Evolutionary conservation across 1,140 invertebrate species (phyloP), one percentile per base, ranked within the genome.

Genomic region (Achroia grisella): DNA sequence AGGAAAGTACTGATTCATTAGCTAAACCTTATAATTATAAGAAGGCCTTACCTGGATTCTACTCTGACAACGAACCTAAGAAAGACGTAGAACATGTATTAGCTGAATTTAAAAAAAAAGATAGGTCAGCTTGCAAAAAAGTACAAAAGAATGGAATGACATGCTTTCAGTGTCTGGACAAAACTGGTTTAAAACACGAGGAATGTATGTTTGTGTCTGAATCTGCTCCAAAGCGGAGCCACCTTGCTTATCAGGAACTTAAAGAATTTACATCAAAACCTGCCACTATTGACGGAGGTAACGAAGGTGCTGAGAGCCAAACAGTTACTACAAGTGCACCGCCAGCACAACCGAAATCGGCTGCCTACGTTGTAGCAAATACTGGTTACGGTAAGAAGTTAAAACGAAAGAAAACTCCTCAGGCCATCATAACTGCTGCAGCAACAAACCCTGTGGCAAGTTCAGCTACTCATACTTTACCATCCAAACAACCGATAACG

Each of bases 181-280:
- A 90, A 29, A 87, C 87, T 31, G 91, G 91, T 1, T 76, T 91
- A 12, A 89, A 90, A 64, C 89, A 93, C 55, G 92, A 93, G 73
- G 92, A 93, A 74, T 93, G 92, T 59, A 92, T 92, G 87, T 93
- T 90, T 70, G 87, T 93, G 1, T 90, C 89, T 5, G 89, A 89
- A 65, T 89, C 88, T 27, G 87, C 87, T 45, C 89, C 89, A 8
- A 83, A 88, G 62, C 77, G 82, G 29, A 89, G 86, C 50, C 88
- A 89, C 66, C 61, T 89, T 46, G 87, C 87, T n/a, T 87, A 88
- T 60, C 87, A 88, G 67, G 86, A 88, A 72, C 48, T 86, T 1
- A 87, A 87, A 69, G 85, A 87, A 58, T 87, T 86, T 36, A 85
- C 73, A 11, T 86, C 86, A 2, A 86, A 86, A 42, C 84, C 86